A percentile compares a stretch with the other conserved stretches of the same genome.
Evolutionary conservation across 1,140 invertebrate genomes (phyloP).

Genomic region (Nasonia giraulti): DNA sequence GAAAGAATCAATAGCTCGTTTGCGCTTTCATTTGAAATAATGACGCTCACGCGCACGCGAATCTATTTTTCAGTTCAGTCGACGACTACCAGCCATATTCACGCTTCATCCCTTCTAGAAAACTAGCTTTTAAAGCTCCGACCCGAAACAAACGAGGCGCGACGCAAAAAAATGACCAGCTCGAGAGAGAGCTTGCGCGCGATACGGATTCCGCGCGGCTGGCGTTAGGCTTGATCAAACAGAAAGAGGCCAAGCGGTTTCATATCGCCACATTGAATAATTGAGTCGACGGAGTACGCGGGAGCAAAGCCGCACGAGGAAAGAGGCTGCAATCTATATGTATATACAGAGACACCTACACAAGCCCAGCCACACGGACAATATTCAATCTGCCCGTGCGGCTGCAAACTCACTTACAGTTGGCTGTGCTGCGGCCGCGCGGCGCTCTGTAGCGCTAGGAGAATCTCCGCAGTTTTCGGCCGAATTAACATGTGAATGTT

Average conservation of each 20-base stretch:
- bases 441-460: background rate
- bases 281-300: background rate
- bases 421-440: background rate
- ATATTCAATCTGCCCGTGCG: conserved; percentile 22
- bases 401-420: conserved; percentile 8
- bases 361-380: background rate
- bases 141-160: too few species aligned
- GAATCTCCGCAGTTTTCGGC: background rate
- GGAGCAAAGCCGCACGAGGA: background rate
- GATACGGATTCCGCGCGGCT: too few species aligned
- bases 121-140: too few species aligned
- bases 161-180: background rate
- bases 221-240: conserved; percentile 2
- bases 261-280: conserved; percentile 17
- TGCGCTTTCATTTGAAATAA: background rate
- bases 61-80: background rate
- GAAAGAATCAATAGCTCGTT: too few species aligned
- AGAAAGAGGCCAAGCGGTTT: background rate
- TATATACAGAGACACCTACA: background rate
- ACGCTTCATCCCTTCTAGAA: background rate
- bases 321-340: background rate
- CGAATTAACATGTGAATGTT: background rate
- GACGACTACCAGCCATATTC: background rate
- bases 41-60: background rate
- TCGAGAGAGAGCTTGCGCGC: background rate